A percentile compares a stretch with the other conserved stretches of the same genome.
phyloP scores from a whole-genome alignment of 2,797 vertebrate genomes.

The Graptemys geographica region DNA sequence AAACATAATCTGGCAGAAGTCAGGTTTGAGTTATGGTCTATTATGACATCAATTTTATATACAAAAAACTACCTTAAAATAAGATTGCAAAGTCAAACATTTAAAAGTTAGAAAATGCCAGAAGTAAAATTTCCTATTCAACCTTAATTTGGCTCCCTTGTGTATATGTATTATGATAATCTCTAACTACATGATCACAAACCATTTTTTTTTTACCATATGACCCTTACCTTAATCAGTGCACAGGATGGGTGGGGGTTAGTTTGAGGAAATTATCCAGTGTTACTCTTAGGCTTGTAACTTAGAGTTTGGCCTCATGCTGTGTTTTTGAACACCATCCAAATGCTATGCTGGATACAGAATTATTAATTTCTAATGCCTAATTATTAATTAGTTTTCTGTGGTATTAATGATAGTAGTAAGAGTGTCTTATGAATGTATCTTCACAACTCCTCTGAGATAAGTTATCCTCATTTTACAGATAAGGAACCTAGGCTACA shows the following conservation, averaged over 20 bases:
- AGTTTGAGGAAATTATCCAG: background rate
- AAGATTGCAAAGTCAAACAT: background rate
- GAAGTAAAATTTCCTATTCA: accelerated
- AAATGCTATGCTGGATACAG: background rate
- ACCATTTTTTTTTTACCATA: background rate
- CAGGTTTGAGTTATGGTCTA: background rate
- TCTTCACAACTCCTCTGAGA: background rate
- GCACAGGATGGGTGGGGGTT: background rate
- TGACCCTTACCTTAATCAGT: background rate
- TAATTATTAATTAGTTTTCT: background rate
- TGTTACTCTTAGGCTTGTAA: background rate
- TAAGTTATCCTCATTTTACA: background rate
- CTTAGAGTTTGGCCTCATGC: accelerated
- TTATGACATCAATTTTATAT: background rate
- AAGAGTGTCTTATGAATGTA: background rate
- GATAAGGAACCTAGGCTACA: background rate
- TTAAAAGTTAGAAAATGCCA: background rate
- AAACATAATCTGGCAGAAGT: background rate
- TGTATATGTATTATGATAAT: accelerated
- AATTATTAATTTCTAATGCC: background rate
- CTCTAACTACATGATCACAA: background rate
- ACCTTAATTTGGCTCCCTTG: background rate
- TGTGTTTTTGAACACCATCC: background rate
- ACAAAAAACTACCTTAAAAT: background rate
- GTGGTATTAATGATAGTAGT: background rate